These are phyloP conservation scores for Ceriagrion tenellum DNA, from an alignment of 2,888 invertebrate species.

Conservation along the genomic window DNA sequence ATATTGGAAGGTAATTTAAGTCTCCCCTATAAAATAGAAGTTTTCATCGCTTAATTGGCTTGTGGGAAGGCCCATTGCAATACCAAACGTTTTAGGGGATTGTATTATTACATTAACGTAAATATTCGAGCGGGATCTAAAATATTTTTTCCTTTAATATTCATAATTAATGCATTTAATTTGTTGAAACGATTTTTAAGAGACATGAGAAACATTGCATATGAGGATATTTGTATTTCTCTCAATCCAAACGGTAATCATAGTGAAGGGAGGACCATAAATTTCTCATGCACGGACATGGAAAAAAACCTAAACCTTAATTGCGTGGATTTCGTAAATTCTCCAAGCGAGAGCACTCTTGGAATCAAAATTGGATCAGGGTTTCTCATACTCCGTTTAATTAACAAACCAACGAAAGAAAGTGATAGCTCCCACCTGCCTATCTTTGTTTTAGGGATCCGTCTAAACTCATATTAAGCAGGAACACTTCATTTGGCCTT, in stretches of 20 bases:
- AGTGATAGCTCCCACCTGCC: background rate
- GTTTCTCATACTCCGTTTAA: background rate
- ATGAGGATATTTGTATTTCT: background rate
- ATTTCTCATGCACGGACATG: background rate
- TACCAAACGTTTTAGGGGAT: too few species aligned
- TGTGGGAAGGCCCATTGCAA: too few species aligned
- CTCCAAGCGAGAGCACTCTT: background rate
- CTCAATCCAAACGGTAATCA: background rate
- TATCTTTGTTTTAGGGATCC: background rate
- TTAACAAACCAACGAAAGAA: background rate
- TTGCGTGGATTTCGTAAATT: background rate
- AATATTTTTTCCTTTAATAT: too few species aligned
- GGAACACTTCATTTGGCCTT: slow-evolving; percentile 6
- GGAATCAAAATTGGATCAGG: background rate
- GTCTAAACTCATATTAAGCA: background rate
- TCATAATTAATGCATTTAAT: background rate
- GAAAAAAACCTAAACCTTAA: background rate
- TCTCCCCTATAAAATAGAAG: too few species aligned
- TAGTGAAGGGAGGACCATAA: background rate
- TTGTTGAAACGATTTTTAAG: background rate
- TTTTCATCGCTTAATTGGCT: too few species aligned
- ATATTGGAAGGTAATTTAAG: too few species aligned
- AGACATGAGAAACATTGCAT: too few species aligned
- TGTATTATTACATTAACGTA: too few species aligned
- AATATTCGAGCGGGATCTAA: too few species aligned